Evolutionary conservation across 2,888 invertebrate genomes (phyloP).

Genomic region (Lasioglossum leucozonium): DNA sequence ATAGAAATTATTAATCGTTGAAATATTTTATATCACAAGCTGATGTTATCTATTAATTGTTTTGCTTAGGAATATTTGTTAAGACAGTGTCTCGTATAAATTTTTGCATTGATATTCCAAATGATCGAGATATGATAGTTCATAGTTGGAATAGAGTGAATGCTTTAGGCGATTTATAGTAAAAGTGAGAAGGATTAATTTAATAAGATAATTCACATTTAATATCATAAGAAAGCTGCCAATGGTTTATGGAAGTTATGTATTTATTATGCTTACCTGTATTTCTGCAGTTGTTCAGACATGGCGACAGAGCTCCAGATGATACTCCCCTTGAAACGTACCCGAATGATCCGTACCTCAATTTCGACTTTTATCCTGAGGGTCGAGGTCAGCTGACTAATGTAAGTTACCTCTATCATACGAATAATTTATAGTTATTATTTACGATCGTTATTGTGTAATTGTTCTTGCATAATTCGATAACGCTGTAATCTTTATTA

Average conservation of each 20-base stretch:
- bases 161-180: not conserved
- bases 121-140: not conserved
- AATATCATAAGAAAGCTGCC: not conserved
- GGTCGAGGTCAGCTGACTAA: constrained; percentile 89
- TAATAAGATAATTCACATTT: not conserved
- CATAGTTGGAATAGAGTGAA: not conserved
- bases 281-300: constrained; percentile 87
- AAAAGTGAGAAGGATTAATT: not conserved
- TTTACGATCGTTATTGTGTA: not conserved
- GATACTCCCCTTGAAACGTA: constrained; percentile 85
- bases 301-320: constrained; percentile 90
- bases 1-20: too few relatives aligned
- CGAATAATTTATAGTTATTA: not conserved
- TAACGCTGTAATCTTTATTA: not conserved
- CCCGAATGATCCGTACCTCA: constrained; percentile 86
- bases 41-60: too few relatives aligned
- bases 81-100: not conserved
- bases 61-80: not conserved
- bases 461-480: not conserved
- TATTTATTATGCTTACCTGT: not conserved
- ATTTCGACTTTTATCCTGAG: constrained; percentile 87
- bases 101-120: not conserved
- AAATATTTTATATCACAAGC: too few relatives aligned
- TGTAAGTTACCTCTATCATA: constrained; percentile 84
- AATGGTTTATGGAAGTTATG: not conserved